Percentiles rank a stretch among this genome's conserved stretches.
Evolutionary conservation across 2,797 vertebrate genomes (phyloP).

Genomic region (Coilia nasus): DNA sequence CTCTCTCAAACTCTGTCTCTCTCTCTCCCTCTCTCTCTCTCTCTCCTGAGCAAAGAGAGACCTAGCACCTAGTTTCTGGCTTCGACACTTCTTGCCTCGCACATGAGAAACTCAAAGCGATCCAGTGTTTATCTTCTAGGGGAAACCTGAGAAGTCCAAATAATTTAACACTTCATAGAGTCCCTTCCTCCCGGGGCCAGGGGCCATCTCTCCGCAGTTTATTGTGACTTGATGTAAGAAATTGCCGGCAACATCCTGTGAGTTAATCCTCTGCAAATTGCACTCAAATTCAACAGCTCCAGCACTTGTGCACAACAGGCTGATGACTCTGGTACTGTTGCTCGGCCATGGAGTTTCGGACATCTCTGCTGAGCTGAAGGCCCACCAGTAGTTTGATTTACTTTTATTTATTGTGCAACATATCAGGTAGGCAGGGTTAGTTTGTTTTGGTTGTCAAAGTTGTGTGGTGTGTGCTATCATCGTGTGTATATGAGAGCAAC

Average conservation of each 20-base stretch:
- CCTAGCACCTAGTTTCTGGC: not conserved
- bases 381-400: not conserved
- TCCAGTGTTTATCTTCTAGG: constrained; percentile 46
- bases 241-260: constrained; percentile 38
- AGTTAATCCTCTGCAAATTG: constrained; percentile 45
- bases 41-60: not conserved
- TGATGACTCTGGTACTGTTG: constrained; percentile 53
- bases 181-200: constrained; percentile 49
- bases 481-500: not conserved
- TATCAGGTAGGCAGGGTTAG: not conserved
- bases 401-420: not conserved
- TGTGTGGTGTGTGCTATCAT: constrained; percentile 39
- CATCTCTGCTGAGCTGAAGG: not conserved
- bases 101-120: constrained; percentile 21
- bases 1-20: not conserved
- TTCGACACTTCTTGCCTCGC: not conserved
- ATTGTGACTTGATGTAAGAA: constrained; percentile 44
- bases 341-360: not conserved
- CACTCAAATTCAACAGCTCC: constrained; percentile 58
- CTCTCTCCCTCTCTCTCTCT: too few relatives aligned
- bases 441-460: not conserved
- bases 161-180: constrained; percentile 62
- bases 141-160: constrained; percentile 61
- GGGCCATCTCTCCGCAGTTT: constrained; percentile 43
- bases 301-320: constrained; percentile 27